Conservation (phyloP, 2,888 invertebrate genomes). For the Andrena fulva region DNA sequence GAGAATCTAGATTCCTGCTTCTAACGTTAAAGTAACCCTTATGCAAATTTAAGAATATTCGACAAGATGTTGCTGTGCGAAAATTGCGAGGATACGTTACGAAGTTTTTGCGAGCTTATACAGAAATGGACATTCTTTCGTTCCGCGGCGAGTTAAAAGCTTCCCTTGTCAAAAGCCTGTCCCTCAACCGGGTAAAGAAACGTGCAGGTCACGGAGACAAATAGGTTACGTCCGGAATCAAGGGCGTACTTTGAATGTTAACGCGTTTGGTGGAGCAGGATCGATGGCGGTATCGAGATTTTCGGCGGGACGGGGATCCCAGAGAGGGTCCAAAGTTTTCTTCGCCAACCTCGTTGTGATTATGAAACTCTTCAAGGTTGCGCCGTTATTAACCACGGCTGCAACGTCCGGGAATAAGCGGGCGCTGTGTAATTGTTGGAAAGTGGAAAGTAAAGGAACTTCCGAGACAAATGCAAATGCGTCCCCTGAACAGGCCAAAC, state of each 20-base stretch:
- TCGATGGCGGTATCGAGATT: conserved; percentile 45
- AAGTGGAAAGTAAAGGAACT: conserved; percentile 43
- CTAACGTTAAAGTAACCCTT: too few relatives aligned
- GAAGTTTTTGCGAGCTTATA: neutral
- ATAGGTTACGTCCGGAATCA: conserved; percentile 50
- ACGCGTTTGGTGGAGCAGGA: conserved; percentile 25
- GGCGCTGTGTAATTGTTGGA: conserved; percentile 22
- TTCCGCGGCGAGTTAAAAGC: neutral
- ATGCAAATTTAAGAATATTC: too few relatives aligned
- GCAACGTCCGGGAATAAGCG: conserved; percentile 14
- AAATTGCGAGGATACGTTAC: neutral
- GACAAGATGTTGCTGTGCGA: too few relatives aligned
- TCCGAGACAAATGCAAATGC: conserved; percentile 52
- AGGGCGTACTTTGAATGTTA: conserved; percentile 61
- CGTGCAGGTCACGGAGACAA: conserved; percentile 41
- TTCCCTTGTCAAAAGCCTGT: neutral
- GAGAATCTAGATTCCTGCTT: too few relatives aligned
- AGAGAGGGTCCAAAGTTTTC: neutral
- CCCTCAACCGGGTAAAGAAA: conserved; percentile 12
- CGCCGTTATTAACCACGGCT: neutral
- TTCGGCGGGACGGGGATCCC: neutral
- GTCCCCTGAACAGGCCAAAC: conserved; percentile 11
- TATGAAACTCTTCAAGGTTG: conserved; percentile 5
- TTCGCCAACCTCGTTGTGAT: neutral
- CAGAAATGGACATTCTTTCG: neutral